Evolutionary conservation across 2,888 invertebrate species (phyloP).

Genomic region (Andrena praecox): DNA sequence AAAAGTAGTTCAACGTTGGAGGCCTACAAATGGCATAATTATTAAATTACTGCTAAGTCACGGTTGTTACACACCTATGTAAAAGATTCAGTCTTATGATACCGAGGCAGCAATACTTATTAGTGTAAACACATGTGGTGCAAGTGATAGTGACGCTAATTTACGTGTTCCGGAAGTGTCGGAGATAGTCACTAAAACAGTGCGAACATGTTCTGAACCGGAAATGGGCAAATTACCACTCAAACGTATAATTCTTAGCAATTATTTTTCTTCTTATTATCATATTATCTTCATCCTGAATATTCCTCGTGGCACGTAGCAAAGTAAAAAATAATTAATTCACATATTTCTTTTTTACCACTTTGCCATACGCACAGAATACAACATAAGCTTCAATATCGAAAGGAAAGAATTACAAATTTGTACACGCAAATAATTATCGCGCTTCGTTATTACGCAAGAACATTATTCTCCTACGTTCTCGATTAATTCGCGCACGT

Average conservation of each 20-base stretch:
- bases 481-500: neutral
- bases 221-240: slow-evolving; percentile 45
- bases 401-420: too few species aligned
- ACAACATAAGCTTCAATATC: too few species aligned
- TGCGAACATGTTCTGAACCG: slow-evolving; percentile 45
- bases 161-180: slow-evolving; percentile 57
- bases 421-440: too few species aligned
- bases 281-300: neutral
- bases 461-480: too few species aligned
- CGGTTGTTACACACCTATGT: slow-evolving; percentile 28
- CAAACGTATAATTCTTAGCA: slow-evolving; percentile 13
- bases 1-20: neutral
- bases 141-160: slow-evolving; percentile 61
- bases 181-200: slow-evolving; percentile 56
- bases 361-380: too few species aligned
- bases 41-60: slow-evolving; percentile 22
- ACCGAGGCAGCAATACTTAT: slow-evolving; percentile 27
- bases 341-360: too few species aligned
- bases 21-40: neutral
- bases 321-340: too few species aligned
- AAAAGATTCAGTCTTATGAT: slow-evolving; percentile 48
- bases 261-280: neutral
- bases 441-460: too few species aligned
- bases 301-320: too few species aligned
- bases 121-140: slow-evolving; percentile 51